A percentile compares a stretch with the other conserved stretches of the same genome.
Evolutionary conservation across 2,113 vertebrate species (phyloP).

Genomic region (Passer montanus): DNA sequence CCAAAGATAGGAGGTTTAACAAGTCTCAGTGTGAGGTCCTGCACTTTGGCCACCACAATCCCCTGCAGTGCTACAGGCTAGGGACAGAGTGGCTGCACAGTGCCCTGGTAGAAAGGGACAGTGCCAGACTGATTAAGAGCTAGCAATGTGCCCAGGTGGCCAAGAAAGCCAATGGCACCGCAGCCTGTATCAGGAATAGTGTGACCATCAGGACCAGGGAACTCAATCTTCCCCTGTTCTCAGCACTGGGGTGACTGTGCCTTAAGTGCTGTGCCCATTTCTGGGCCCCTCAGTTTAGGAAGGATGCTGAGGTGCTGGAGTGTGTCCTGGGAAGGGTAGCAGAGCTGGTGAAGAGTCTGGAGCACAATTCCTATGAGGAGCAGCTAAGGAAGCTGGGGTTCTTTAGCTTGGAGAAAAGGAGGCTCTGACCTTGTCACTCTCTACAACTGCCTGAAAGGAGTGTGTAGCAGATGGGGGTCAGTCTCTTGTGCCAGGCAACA

Average conservation of each 20-base stretch:
- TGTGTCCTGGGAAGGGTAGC: rapidly evolving
- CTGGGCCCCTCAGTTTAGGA: not conserved
- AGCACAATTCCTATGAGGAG: not conserved
- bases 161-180: not conserved
- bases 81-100: not conserved
- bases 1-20: rapidly evolving
- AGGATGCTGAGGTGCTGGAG: not conserved
- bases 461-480: rapidly evolving
- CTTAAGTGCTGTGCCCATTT: not conserved
- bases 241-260: rapidly evolving
- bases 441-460: not conserved
- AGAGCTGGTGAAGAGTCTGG: not conserved
- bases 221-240: not conserved
- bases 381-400: not conserved
- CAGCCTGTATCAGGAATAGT: not conserved
- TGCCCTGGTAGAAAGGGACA: not conserved
- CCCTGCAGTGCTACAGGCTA: not conserved
- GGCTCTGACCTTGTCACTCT: not conserved
- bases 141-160: not conserved
- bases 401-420: not conserved
- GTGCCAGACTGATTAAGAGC: not conserved
- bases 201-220: not conserved
- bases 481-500: not conserved
- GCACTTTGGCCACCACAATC: not conserved
- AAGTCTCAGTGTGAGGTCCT: not conserved